phyloP scores from a whole-genome alignment of 2,113 vertebrate species.

The Eclectus roratus region DNA sequence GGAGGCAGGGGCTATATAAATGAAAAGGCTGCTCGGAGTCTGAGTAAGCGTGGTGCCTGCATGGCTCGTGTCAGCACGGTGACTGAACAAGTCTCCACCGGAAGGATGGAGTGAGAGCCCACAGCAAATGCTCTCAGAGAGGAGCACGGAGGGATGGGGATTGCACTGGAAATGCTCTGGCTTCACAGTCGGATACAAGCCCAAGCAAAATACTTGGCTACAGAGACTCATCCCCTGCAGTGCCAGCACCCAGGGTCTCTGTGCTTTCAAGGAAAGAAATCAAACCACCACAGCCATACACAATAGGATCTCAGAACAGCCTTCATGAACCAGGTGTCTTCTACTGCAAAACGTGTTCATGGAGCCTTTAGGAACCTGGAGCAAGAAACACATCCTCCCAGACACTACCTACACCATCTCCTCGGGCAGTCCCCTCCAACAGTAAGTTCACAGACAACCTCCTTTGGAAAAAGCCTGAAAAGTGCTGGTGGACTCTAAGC shows the following conservation, averaged over 20 bases:
- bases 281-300: neutral
- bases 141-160: neutral
- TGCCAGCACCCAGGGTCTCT: fast-evolving
- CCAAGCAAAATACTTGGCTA: fast-evolving
- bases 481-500: neutral
- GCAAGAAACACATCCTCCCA: neutral
- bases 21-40: neutral
- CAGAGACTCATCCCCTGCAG: fast-evolving
- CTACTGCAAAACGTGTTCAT: neutral
- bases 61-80: neutral
- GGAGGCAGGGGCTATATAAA: slow-evolving; percentile 17
- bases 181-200: neutral
- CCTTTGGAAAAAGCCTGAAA: neutral
- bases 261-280: neutral
- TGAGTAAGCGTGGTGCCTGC: neutral
- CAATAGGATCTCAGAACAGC: neutral
- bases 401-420: neutral
- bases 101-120: neutral
- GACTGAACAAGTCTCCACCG: neutral
- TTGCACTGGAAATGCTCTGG: neutral
- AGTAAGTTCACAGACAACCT: too few species aligned
- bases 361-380: neutral
- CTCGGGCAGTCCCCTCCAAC: neutral
- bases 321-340: neutral
- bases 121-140: fast-evolving